Conservation (phyloP, 2,113 vertebrate species). For the Oncorhynchus kisutch region DNA sequence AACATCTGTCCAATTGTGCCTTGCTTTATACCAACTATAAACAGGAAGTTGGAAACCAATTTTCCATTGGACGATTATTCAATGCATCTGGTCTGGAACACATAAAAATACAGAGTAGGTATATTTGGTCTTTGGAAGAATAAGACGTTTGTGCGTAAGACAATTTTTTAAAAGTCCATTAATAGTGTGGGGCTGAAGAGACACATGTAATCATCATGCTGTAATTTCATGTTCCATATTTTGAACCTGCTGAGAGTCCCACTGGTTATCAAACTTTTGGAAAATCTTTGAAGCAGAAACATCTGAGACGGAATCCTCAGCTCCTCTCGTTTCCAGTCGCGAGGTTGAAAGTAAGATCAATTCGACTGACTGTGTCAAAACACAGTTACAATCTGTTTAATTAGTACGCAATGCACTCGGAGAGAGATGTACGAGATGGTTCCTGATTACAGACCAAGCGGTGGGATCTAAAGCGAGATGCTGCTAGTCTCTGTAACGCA, state of each 20-base stretch:
- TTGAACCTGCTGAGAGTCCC: slow-evolving; percentile 29
- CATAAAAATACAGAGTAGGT: neutral
- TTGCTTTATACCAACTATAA: too few relatives aligned
- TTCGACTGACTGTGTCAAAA: slow-evolving; percentile 8
- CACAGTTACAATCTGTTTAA: slow-evolving; percentile 18
- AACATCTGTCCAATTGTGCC: too few relatives aligned
- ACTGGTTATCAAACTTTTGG: slow-evolving; percentile 7
- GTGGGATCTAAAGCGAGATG: slow-evolving; percentile 4
- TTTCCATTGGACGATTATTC: neutral
- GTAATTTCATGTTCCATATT: slow-evolving; percentile 29
- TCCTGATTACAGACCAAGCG: slow-evolving; percentile 10
- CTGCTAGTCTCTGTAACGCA: slow-evolving; percentile 11
- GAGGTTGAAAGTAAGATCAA: slow-evolving; percentile 18
- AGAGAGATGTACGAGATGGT: neutral
- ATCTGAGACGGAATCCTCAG: slow-evolving; percentile 26
- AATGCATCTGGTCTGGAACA: neutral
- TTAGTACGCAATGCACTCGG: neutral
- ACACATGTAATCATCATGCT: slow-evolving; percentile 12
- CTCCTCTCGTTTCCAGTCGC: slow-evolving; percentile 16
- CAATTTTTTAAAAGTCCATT: slow-evolving; percentile 36
- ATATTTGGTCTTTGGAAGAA: neutral
- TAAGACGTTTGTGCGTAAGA: slow-evolving; percentile 7
- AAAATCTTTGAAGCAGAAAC: slow-evolving; percentile 36
- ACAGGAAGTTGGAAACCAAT: too few relatives aligned
- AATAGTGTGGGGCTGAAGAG: slow-evolving; percentile 14